Base-by-base conservation (phyloP, 1,140 invertebrate genomes). In the Caenorhabditis brenneri region DNA sequence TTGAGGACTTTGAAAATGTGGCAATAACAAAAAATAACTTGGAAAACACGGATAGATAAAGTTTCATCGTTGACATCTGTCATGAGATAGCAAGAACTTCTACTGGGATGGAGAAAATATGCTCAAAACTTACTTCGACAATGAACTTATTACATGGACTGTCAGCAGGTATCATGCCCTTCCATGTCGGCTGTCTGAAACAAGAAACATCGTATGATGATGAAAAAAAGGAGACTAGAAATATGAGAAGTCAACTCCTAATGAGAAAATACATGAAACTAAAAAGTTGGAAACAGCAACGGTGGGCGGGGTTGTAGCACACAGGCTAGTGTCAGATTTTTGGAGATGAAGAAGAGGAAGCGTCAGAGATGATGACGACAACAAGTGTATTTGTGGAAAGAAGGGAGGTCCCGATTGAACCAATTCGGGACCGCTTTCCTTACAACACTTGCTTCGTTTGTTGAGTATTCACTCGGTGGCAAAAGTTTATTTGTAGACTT, bases 391-490 rank as follows among this genome's bases (percentile, higher is more conserved):
- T 74, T 74, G 33, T 42, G 65, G n/a, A 4, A 36, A 16, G 1
- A 65, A n/a, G 10, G 65, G 7, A 19, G 31, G 53, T 55, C 58
- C 65, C 58, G 29, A 74, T 42, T 74, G 65, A 39, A 74, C 65
- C 36, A 42, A 74, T 74, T 74, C 36, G 65, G 36, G 31, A 65
- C 29, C 9, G 16, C 31, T 65, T 65, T 65, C 36, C 53, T 55
- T 65, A 33, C 58, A 19, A 65, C 58, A 65, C 58, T 36, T 65
- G 33, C 58, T 65, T 74, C 65, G 65, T 74, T 74, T 74, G 65
- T 74, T n/a, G 65, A 33, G 65, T 74, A 74, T 74, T 74, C 65
- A 74, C 65, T 74, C 36, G 65, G 36, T 42, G 65, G n/a, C 36
- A 27, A 33, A 42, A 74, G 36, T 74, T 74, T 74, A 42, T 74